Conservation (phyloP, 2,888 invertebrate genomes). For the Hemaris fuciformis region DNA sequence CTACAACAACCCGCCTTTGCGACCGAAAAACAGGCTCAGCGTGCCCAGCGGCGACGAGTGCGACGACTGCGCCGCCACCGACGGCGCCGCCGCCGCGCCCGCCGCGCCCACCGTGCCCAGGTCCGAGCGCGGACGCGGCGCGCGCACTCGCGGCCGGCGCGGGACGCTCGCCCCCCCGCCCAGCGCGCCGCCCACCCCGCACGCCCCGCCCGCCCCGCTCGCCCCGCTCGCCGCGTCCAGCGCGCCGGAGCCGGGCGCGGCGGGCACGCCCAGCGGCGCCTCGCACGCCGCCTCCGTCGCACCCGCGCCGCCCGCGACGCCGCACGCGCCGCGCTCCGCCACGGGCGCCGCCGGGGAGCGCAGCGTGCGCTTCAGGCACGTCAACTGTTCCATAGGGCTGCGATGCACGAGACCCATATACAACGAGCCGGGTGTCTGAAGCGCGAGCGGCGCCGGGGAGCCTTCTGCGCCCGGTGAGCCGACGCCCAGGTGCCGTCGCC, state of each 20-base stretch:
- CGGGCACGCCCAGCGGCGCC: conserved; percentile 80
- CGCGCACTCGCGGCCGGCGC: conserved; percentile 69
- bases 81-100: conserved; percentile 27
- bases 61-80: conserved; percentile 33
- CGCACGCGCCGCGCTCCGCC: conserved; percentile 63
- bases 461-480: conserved; percentile 81
- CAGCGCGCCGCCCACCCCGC: conserved; percentile 53
- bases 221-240: conserved; percentile 60
- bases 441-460: conserved; percentile 83
- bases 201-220: conserved; percentile 60
- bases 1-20: conserved; percentile 90
- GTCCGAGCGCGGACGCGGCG: conserved; percentile 60
- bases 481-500: conserved; percentile 78
- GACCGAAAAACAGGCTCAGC: conserved; percentile 90
- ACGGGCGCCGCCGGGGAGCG: conserved; percentile 67
- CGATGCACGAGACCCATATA: conserved; percentile 83
- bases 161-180: conserved; percentile 49
- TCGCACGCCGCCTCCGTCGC: conserved; percentile 57
- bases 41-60: conserved; percentile 84
- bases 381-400: conserved; percentile 90
- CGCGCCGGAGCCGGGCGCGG: conserved; percentile 82
- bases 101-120: conserved; percentile 49
- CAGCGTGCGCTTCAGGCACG: conserved; percentile 84
- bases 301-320: conserved; percentile 30
- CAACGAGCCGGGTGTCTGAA: conserved; percentile 82